These are phyloP conservation scores for Forbesichthys papilliferus DNA, from an alignment of 2,113 vertebrate species.

Conservation along the genomic window DNA sequence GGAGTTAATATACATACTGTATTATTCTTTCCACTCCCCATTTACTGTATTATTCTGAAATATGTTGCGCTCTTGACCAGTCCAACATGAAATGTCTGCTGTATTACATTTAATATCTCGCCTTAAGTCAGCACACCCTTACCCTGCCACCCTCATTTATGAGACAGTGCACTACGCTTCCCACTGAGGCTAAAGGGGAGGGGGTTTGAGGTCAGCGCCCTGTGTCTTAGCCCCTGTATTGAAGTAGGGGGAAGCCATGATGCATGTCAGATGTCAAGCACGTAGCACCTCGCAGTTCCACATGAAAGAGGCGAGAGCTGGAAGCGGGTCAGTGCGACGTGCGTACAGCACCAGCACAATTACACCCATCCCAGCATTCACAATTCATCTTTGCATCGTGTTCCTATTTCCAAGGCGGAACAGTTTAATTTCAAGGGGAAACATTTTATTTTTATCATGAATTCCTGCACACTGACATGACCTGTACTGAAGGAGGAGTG, in stretches of 20 bases:
- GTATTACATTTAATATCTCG: slow-evolving; percentile 7
- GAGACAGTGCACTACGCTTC: slow-evolving; percentile 21
- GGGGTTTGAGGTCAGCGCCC: slow-evolving; percentile 30
- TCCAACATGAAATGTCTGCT: not conserved
- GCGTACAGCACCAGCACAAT: no score
- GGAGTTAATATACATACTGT: no score
- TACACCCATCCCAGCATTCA: no score
- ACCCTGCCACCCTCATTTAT: slow-evolving; percentile 28
- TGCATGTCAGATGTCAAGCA: not conserved
- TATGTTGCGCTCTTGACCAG: no score
- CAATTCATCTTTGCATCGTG: no score
- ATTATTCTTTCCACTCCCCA: no score
- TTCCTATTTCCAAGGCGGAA: no score
- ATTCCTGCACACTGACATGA: slow-evolving; percentile 25
- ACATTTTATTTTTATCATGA: not conserved
- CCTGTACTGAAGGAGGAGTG: slow-evolving; percentile 7
- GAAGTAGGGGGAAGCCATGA: slow-evolving; percentile 24
- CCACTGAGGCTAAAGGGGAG: slow-evolving; percentile 12
- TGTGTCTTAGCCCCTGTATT: slow-evolving; percentile 37
- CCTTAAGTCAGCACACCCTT: not conserved
- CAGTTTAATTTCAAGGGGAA: slow-evolving; percentile 1
- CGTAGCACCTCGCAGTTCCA: no score
- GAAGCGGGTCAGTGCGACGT: no score
- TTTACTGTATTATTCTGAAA: no score
- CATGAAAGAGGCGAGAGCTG: no score